Evolutionary conservation across 2,113 vertebrate genomes (phyloP).

Genomic region (Madoqua kirkii): DNA sequence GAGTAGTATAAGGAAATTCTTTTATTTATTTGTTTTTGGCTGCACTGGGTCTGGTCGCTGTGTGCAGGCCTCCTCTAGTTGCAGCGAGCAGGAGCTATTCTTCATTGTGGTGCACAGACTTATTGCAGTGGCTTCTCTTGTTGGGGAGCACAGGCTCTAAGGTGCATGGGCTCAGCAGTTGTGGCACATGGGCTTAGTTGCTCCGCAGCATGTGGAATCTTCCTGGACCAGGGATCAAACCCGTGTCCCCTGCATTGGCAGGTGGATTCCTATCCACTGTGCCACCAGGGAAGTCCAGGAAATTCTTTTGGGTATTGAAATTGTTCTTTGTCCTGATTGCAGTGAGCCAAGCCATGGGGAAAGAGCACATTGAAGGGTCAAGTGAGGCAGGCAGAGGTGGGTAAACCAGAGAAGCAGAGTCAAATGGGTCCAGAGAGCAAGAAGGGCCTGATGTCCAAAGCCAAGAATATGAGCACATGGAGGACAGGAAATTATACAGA

Average conservation of each 20-base stretch:
- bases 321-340: neutral
- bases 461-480: neutral
- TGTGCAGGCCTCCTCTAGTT: neutral
- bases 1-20: neutral
- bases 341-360: neutral
- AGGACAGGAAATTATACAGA: neutral
- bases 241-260: neutral
- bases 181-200: neutral
- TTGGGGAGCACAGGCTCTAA: neutral
- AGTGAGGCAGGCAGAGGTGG: neutral
- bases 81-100: neutral
- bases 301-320: neutral
- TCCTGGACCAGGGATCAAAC: neutral
- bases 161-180: neutral
- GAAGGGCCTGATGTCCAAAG: neutral
- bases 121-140: neutral
- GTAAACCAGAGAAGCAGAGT: conserved; percentile 4
- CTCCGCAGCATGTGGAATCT: neutral
- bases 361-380: neutral
- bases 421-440: neutral
- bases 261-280: neutral
- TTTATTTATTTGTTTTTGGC: neutral
- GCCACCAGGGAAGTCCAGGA: neutral
- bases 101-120: neutral
- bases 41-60: neutral